Conservation (phyloP, 2,888 invertebrate genomes). For the Caenorhabditis uteleia region DNA sequence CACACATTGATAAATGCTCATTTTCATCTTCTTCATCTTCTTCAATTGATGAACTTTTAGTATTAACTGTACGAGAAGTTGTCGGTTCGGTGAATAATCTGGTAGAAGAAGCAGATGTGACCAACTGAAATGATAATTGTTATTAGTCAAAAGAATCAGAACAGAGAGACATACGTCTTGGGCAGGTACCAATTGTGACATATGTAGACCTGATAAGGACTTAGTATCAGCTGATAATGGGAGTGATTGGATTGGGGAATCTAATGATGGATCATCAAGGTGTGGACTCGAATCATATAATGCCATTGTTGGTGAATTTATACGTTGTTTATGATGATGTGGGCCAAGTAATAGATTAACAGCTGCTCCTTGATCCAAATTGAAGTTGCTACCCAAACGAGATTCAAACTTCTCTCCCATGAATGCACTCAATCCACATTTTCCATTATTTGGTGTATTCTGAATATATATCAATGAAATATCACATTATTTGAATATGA, state of each 20-base stretch:
- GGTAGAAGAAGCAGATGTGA: too few relatives aligned
- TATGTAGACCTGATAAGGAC: too few relatives aligned
- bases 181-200: too few relatives aligned
- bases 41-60: constrained; percentile 26
- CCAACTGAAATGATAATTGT: too few relatives aligned
- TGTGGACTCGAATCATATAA: constrained; percentile 15
- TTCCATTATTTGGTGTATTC: constrained; percentile 15
- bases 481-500: neutral
- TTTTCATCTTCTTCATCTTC: constrained; percentile 35
- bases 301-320: neutral
- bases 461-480: constrained; percentile 5
- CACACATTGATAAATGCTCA: constrained; percentile 27
- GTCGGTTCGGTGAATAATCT: neutral
- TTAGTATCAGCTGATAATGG: too few relatives aligned
- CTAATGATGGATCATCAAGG: constrained; percentile 10
- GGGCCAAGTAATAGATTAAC: constrained; percentile 31
- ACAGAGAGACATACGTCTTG: too few relatives aligned
- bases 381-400: constrained; percentile 47
- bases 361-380: constrained; percentile 34
- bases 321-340: constrained; percentile 3
- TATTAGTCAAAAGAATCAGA: too few relatives aligned
- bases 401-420: constrained; percentile 43
- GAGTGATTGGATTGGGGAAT: constrained; percentile 11
- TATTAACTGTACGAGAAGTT: neutral
- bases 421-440: constrained; percentile 10